Evolutionary conservation across 2,797 vertebrate genomes (phyloP).

Genomic region (Gouania willdenowi): DNA sequence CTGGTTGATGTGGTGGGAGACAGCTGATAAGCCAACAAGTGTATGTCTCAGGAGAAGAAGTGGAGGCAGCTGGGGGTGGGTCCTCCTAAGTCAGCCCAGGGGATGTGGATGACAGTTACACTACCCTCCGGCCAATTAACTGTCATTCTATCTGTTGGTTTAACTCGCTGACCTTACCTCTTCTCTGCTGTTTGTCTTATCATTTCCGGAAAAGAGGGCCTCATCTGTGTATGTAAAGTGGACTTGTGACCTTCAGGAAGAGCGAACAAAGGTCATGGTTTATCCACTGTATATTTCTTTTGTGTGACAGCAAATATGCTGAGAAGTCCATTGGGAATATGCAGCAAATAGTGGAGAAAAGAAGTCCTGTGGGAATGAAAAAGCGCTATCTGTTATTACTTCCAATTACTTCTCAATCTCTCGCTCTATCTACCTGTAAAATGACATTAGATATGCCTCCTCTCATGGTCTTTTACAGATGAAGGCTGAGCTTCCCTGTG

Average conservation of each 20-base stretch:
- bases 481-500: conserved; percentile 52
- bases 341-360: conserved; percentile 19
- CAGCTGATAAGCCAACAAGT: conserved; percentile 64
- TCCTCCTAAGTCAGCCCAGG: conserved; percentile 63
- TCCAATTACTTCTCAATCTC: conserved; percentile 79
- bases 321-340: conserved; percentile 55
- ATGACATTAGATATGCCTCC: conserved; percentile 80
- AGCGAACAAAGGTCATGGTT: conserved; percentile 76
- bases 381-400: conserved; percentile 78
- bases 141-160: conserved; percentile 83
- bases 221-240: conserved; percentile 81
- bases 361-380: conserved; percentile 66
- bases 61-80: conserved; percentile 41
- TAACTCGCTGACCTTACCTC: conserved; percentile 79
- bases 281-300: conserved; percentile 75
- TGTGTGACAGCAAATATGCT: conserved; percentile 59
- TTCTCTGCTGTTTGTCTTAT: conserved; percentile 76
- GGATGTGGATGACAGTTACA: conserved; percentile 81
- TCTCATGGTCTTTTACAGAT: conserved; percentile 64
- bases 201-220: conserved; percentile 75
- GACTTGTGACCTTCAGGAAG: conserved; percentile 73
- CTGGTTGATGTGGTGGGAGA: conserved; percentile 74
- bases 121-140: conserved; percentile 78
- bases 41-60: conserved; percentile 53
- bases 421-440: conserved; percentile 81